Conservation (phyloP, 2,797 vertebrate species). For the Hypotaenidia philippensis region DNA sequence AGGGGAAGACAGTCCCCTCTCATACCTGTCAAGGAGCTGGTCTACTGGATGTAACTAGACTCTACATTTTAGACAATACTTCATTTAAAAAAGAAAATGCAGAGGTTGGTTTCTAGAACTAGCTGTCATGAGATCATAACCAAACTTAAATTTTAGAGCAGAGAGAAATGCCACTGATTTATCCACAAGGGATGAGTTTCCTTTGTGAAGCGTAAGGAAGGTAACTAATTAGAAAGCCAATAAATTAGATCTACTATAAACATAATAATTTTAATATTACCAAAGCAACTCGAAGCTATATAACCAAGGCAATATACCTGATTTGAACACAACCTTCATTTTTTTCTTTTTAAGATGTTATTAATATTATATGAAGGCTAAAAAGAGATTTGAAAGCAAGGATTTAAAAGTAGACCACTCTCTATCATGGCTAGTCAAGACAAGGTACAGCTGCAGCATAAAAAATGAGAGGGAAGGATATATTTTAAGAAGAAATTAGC, state of each 20-base stretch:
- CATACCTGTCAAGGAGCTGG: not conserved
- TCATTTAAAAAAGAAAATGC: not conserved
- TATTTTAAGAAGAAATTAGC: not conserved
- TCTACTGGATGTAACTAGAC: not conserved
- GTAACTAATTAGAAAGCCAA: not conserved
- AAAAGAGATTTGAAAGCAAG: not conserved
- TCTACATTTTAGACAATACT: not conserved
- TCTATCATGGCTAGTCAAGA: not conserved
- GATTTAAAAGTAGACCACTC: not conserved
- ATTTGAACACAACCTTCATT: not conserved
- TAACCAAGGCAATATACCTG: not conserved
- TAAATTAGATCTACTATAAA: not conserved
- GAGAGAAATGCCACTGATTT: not conserved
- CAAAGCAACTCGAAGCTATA: not conserved
- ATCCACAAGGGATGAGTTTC: not conserved
- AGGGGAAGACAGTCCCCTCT: not conserved
- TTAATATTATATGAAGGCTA: not conserved
- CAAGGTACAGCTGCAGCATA: not conserved
- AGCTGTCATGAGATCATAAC: not conserved
- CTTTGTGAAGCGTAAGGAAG: not conserved
- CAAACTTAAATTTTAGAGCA: not conserved
- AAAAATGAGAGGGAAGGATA: not conserved
- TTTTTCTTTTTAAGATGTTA: not conserved
- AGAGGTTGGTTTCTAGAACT: not conserved
- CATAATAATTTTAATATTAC: not conserved